Evolutionary conservation across 1,140 invertebrate species (phyloP), one percentile per base, ranked within the genome.

Genomic region (Drosophila asahinai): DNA sequence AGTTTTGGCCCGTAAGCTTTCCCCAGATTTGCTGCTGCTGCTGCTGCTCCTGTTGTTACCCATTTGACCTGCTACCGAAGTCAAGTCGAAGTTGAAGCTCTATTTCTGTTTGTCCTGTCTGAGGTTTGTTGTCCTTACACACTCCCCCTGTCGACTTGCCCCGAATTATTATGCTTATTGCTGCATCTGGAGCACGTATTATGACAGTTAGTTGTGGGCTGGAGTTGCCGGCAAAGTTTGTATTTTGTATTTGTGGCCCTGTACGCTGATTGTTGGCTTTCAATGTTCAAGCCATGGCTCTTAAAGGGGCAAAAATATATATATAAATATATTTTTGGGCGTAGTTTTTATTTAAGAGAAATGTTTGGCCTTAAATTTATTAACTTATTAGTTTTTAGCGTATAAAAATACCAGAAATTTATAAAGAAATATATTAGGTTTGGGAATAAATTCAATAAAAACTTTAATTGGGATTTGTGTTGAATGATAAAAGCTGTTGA

Each of bases 131-230:
- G 67, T 73, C 67, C 68, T 40, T 33, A 9, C 63, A 54, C 15
- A n/a, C 12, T 27, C 9, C 11, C 54, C 45, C 19, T n/a, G 22
- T 12, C 62, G 40, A 4, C 25, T 40, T 7, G 15, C 60, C 51
- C 45, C 25, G 49, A 51, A 40, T 73, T 73, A 72, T 61, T 73
- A 74, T 73, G 47, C 47, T 74, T 74, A 73, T 74, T 60, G 71
- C 57, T 43, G 68, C 71, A 74, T 73, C 55, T 52, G 19, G 30
- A 73, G 71, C 71, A 74, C 71, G 71, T 74, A 73, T 73, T 74
- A 73, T 74, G 71, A 52, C 71, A 74, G 71, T 73, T 73, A 61
- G 70, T 61, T 52, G 27, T 22, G 71, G 15, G 38, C 15, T 17
- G 27, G 55, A 43, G 27, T 60, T 55, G 5, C 30, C 9, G 67